Conservation (phyloP, 1,140 invertebrate genomes). For the Melipona quadrifasciata region DNA sequence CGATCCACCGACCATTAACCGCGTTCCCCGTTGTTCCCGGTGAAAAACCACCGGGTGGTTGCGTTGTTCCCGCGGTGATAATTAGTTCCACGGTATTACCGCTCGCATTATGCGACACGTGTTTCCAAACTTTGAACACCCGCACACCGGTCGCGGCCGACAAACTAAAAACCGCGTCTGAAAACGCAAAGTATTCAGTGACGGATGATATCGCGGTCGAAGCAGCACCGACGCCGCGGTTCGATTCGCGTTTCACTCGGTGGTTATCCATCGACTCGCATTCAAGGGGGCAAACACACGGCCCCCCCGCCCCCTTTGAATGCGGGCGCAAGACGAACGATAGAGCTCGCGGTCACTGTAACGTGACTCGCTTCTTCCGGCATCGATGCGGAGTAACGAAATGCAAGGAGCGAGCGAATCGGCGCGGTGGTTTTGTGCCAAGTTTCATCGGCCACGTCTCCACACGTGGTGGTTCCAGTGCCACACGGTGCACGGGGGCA, state of each 20-base stretch:
- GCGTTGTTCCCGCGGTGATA: neutral
- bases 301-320: neutral
- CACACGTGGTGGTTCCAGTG: constrained; percentile 23
- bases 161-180: no score
- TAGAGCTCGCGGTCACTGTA: constrained; percentile 11
- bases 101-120: neutral
- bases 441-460: constrained; percentile 46
- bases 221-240: neutral
- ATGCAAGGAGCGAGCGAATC: constrained; percentile 10
- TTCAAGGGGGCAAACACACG: neutral
- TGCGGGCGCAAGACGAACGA: constrained; percentile 42
- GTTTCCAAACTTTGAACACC: neutral
- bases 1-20: neutral
- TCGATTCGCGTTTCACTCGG: constrained; percentile 7
- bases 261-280: neutral
- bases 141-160: neutral
- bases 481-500: constrained; percentile 40
- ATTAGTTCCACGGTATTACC: constrained; percentile 17
- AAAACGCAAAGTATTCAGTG: neutral
- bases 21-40: neutral
- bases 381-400: constrained; percentile 35
- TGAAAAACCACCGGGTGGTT: neutral
- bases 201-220: neutral
- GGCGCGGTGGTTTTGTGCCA: constrained; percentile 34
- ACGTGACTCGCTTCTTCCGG: neutral